Evolutionary conservation across 1,140 invertebrate species (phyloP), one percentile per base, ranked within the genome.

Genomic region (Drosophila parvula): DNA sequence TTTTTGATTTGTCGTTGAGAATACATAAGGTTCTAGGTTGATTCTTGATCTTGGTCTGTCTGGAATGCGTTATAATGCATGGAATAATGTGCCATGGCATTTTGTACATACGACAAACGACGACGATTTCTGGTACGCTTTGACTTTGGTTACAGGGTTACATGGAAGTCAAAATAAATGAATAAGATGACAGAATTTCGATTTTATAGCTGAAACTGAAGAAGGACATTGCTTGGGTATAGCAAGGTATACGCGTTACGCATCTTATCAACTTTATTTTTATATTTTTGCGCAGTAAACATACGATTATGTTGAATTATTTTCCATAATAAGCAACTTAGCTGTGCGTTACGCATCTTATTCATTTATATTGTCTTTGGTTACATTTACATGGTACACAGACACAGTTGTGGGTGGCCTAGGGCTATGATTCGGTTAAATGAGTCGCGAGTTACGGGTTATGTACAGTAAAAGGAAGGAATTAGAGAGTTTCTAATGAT

Each of bases 81-180:
- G 62, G 65, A 68, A 22, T 55, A 55, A 38, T 59, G 63, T 78
- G 64, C 59, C 69, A 79, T 55, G 77, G 44, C 64, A 58, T 77
- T 18, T 59, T 79, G 47, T 79, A 79, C 76, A 79, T 56, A 71
- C 59, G 48, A 69, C 65, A 67, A 51, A 68, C 65, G 45, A 10
- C 48, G 28, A 62, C 63, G 65, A 14, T 50, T 62, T 61, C 43
- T 45, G 63, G 64, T 68, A 68, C 63, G 38, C 62, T 36, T 69
- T 45, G 22, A 67, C 60, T 16, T 14, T 27, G 59, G 34, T 27
- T 53, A 68, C 62, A n/a, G 61, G 60, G 11, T 40, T 30, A 63
- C 59, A 61, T n/a, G 14, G 0, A 32, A 50, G 48, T 1, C 48
- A 32, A 32, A 16, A 18, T 50, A 6, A 50, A 18, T 11, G n/a